These are phyloP conservation scores for Hymenopus coronatus DNA, from an alignment of 2,888 invertebrate species.

Conservation along the genomic window DNA sequence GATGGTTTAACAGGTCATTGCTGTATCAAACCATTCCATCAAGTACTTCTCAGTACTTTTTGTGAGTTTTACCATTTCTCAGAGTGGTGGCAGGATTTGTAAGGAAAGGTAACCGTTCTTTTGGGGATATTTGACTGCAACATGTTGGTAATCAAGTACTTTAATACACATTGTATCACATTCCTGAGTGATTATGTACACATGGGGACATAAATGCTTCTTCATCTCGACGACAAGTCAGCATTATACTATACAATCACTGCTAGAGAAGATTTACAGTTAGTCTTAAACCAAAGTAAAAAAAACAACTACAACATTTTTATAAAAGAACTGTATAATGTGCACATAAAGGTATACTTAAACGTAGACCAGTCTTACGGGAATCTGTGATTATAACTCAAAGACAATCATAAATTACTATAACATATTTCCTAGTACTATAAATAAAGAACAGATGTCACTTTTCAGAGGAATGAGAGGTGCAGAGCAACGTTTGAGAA, in stretches of 20 bases:
- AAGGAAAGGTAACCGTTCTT: too few species aligned
- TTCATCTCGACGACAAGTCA: neutral
- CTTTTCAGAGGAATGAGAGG: neutral
- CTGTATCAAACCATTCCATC: too few species aligned
- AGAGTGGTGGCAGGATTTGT: too few species aligned
- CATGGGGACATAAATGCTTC: neutral
- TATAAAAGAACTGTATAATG: neutral
- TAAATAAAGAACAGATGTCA: neutral
- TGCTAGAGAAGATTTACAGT: neutral
- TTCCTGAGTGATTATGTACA: constrained; percentile 16
- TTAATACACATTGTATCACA: constrained; percentile 12
- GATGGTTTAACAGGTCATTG: too few species aligned
- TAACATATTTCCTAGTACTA: neutral
- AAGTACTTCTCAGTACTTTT: too few species aligned
- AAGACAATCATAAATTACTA: neutral
- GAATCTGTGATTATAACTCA: neutral
- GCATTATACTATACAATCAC: neutral
- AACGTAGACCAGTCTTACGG: constrained; percentile 11
- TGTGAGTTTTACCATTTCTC: too few species aligned
- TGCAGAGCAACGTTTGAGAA: neutral
- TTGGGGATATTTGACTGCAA: too few species aligned
- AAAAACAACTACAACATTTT: neutral
- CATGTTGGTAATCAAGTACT: neutral
- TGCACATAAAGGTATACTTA: neutral
- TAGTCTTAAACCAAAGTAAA: neutral